Base-by-base conservation (phyloP, 2,888 invertebrate species). In the Baccha elongata region DNA sequence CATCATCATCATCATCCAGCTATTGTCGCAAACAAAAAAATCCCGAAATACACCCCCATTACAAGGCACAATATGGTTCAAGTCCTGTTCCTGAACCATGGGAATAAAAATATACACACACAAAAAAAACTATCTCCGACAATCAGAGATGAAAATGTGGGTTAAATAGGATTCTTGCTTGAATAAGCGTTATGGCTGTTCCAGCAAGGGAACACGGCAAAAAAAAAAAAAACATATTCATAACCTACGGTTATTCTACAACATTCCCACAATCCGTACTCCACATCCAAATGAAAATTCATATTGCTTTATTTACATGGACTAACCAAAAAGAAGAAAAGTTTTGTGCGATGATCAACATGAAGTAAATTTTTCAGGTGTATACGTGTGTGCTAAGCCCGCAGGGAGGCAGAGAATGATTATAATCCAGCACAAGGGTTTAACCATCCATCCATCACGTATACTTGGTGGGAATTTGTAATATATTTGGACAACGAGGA, bases 131-230 rank as follows among this genome's bases (percentile, higher is more conserved):
- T 46, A 64, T 68, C 53, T 26, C 68, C 69, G 29, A 75, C 80
- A 75, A 74, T 80, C 58, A 58, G 58, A 65, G 35, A 69, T 58
- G 75, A 37, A 44, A 44, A 50, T 74, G 46, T 79, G 65, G 72
- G 73, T 79, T 79, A 79, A 79, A 73, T 53, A 67, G 52, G 46
- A 73, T 52, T 32, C 65, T 15, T 52, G 50, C 42, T 60, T 35
- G 60, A 37, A 35, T 44, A 8, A 35, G 37, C 37, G 13, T 13
- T 13, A 40, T 1, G n/a, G 29, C 29, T 44, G 1, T 7, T 15
- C 13, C 17, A 44, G 64, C 62, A 71, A 64, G 11, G 23, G 8
- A 55, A 23, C 21, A 65, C 23, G 58, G 50, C 2, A 52, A 44
- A 72, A 60, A 78, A 37, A 50, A 53, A 67, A 52, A 44, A 72